Evolutionary conservation across 2,888 invertebrate genomes (phyloP).

Genomic region (Liopterus haemorrhoidalis): DNA sequence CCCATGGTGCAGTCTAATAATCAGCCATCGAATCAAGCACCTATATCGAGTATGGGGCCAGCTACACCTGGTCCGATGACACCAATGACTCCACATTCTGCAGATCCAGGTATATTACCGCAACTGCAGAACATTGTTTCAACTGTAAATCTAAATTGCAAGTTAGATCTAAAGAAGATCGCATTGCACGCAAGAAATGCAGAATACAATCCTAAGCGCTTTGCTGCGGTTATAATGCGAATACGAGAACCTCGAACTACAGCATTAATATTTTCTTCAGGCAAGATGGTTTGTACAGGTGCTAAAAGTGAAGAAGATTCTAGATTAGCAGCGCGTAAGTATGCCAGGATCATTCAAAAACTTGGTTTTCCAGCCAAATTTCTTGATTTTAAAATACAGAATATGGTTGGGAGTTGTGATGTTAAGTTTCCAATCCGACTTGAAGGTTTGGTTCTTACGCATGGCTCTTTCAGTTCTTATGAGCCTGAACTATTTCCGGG

Average conservation of each 20-base stretch:
- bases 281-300: conserved; percentile 84
- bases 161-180: conserved; percentile 92
- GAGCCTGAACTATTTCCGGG: conserved; percentile 83
- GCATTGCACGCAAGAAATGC: conserved; percentile 97
- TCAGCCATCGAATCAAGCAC: conserved; percentile 55
- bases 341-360: conserved; percentile 76
- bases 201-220: conserved; percentile 98
- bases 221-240: conserved; percentile 98
- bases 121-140: conserved; percentile 98
- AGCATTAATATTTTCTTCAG: conserved; percentile 75
- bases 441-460: conserved; percentile 74
- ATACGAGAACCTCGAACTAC: conserved; percentile 83
- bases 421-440: conserved; percentile 79
- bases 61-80: conserved; percentile 76
- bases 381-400: conserved; percentile 75
- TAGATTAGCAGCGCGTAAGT: conserved; percentile 71
- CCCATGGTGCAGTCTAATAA: conserved; percentile 66
- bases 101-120: conserved; percentile 89
- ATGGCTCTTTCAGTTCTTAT: conserved; percentile 71
- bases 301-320: conserved; percentile 80
- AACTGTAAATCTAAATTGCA: conserved; percentile 93
- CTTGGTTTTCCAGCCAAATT: conserved; percentile 72
- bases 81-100: conserved; percentile 87
- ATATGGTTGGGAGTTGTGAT: conserved; percentile 83
- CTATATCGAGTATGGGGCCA: conserved; percentile 62